phyloP scores from a whole-genome alignment of 2,888 invertebrate species.

The Osmoderma eremita region DNA sequence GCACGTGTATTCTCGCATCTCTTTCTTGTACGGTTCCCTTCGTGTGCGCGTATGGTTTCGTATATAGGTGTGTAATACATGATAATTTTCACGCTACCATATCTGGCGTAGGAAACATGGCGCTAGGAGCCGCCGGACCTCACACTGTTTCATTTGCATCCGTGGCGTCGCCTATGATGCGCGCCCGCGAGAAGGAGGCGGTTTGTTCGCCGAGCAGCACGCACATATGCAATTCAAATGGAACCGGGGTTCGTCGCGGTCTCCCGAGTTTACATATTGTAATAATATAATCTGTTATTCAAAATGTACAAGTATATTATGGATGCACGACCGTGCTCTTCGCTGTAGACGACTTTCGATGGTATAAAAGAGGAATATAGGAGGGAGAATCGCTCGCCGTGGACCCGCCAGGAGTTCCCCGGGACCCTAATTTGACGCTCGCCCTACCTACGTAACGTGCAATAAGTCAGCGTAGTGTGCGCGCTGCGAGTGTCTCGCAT shows the following conservation, averaged over 20 bases:
- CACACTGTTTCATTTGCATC: constrained; percentile 56
- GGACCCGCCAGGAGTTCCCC: no score
- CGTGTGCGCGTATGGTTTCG: background rate
- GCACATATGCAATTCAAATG: constrained; percentile 55
- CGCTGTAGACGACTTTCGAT: no score
- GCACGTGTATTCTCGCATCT: background rate
- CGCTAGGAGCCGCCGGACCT: constrained; percentile 54
- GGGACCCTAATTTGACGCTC: no score
- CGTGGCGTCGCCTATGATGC: constrained; percentile 32
- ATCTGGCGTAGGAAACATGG: constrained; percentile 60
- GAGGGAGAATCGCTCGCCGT: no score
- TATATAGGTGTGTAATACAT: constrained; percentile 45
- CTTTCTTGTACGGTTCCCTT: background rate
- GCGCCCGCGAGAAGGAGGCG: constrained; percentile 7
- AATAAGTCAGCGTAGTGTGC: no score
- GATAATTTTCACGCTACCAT: constrained; percentile 61
- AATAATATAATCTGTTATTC: constrained; percentile 56
- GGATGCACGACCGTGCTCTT: no score
- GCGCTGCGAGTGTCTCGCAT: no score
- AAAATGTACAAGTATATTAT: constrained; percentile 44
- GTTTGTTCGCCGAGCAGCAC: background rate
- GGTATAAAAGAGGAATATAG: no score
- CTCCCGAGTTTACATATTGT: constrained; percentile 50
- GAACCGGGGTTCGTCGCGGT: constrained; percentile 41
- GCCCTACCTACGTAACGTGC: no score